Percentiles rank a stretch among this genome's conserved stretches.
Evolutionary conservation across 2,888 invertebrate species (phyloP).

Genomic region (Pogonocherus hispidulus): DNA sequence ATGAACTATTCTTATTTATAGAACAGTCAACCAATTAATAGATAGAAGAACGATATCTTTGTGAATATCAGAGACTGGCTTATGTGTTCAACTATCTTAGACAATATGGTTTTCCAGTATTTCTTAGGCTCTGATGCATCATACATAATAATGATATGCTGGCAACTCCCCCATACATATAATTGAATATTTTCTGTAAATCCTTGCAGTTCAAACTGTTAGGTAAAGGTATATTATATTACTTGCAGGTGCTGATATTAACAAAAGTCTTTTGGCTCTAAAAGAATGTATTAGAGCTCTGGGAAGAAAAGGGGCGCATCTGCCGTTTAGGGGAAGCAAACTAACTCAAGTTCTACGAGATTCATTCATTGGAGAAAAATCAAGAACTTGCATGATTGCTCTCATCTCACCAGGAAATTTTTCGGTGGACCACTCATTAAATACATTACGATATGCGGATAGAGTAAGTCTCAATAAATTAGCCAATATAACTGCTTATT

Average conservation of each 20-base stretch:
- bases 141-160: neutral
- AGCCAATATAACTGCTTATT: too few species aligned
- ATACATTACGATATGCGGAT: slow-evolving; percentile 98
- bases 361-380: slow-evolving; percentile 98
- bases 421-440: slow-evolving; percentile 97
- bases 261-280: slow-evolving; percentile 93
- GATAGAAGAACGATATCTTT: too few species aligned
- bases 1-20: too few species aligned
- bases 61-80: too few species aligned
- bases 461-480: slow-evolving; percentile 67
- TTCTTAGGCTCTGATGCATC: too few species aligned
- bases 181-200: neutral
- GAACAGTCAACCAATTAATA: too few species aligned
- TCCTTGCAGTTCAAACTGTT: neutral
- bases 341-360: slow-evolving; percentile 96
- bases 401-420: slow-evolving; percentile 98
- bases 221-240: neutral
- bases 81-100: too few species aligned
- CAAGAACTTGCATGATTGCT: slow-evolving; percentile 99
- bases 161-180: too few species aligned
- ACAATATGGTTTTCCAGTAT: too few species aligned
- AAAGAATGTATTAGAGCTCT: slow-evolving; percentile 98
- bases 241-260: slow-evolving; percentile 86
- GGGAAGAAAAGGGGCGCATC: slow-evolving; percentile 94
- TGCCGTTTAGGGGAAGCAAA: slow-evolving; percentile 98